phyloP scores from a whole-genome alignment of 35 echinoderm and acorn worm genomes.

The Eucidaris tribuloides region DNA sequence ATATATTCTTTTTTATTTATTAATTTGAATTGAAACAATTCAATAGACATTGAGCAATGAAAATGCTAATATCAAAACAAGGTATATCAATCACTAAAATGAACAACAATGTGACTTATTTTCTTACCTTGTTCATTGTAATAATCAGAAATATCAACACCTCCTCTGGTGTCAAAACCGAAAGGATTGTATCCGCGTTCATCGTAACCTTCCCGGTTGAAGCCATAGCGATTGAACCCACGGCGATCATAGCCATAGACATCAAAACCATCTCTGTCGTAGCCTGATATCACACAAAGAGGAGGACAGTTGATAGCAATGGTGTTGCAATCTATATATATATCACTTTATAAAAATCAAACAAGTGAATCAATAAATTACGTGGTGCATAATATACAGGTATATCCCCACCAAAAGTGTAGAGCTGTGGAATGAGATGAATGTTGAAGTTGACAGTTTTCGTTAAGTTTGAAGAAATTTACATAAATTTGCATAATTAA shows the following conservation, averaged over 20 bases:
- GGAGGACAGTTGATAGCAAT: not conserved
- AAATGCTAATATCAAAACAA: too few species aligned
- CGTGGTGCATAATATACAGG: too few species aligned
- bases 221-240: constrained; percentile 85
- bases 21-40: too few species aligned
- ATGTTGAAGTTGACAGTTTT: not conserved
- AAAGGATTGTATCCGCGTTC: constrained; percentile 49
- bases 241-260: constrained; percentile 60
- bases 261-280: constrained; percentile 82
- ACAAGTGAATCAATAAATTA: too few species aligned
- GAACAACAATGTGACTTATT: too few species aligned
- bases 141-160: constrained; percentile 45
- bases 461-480: too few species aligned
- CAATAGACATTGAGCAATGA: too few species aligned
- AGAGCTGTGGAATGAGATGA: too few species aligned
- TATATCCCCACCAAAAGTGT: too few species aligned
- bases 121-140: constrained; percentile 39
- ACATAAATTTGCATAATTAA: too few species aligned
- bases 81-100: too few species aligned
- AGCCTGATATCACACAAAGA: constrained; percentile 38
- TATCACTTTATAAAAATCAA: not conserved
- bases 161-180: constrained; percentile 55
- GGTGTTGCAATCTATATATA: not conserved
- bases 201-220: constrained; percentile 63
- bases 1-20: too few species aligned